Conservation (phyloP, 1,140 invertebrate genomes). For the Mesaphorura yosii region DNA sequence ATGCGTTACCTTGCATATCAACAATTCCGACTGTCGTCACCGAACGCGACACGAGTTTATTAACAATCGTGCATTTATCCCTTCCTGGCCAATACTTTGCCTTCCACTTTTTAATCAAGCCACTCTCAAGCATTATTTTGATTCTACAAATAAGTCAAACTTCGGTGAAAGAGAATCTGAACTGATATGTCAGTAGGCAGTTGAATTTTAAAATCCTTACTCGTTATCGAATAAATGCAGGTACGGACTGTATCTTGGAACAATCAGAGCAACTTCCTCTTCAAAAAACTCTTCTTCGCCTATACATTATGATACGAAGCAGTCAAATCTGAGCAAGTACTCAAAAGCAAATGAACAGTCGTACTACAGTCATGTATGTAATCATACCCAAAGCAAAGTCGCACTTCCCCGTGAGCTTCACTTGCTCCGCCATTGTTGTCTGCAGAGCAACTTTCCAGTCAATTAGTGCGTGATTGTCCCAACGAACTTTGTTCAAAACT, state of each 20-base stretch:
- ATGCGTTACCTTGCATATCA: constrained; percentile 25
- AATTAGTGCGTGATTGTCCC: constrained; percentile 57
- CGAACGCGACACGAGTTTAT: not conserved
- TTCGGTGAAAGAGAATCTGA: constrained; percentile 7
- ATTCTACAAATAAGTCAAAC: constrained; percentile 42
- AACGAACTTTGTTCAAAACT: constrained; percentile 48
- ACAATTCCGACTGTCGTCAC: constrained; percentile 18
- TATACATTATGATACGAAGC: too few species aligned
- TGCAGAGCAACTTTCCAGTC: constrained; percentile 65
- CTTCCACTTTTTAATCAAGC: constrained; percentile 73
- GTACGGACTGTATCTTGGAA: constrained; percentile 61
- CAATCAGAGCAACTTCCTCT: constrained; percentile 63
- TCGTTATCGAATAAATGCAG: constrained; percentile 46
- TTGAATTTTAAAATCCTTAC: constrained; percentile 39
- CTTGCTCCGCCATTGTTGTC: constrained; percentile 50
- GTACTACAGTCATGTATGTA: constrained; percentile 14
- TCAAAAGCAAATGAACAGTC: too few species aligned
- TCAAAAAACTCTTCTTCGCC: constrained; percentile 61
- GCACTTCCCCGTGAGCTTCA: constrained; percentile 49
- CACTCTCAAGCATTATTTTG: constrained; percentile 64
- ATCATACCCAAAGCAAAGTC: constrained; percentile 54
- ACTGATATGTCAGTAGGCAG: too few species aligned
- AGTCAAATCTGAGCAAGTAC: too few species aligned
- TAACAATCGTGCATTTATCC: constrained; percentile 50
- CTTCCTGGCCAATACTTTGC: constrained; percentile 59